Base-by-base conservation (phyloP, 2,797 vertebrate genomes). In the Cyprinella venusta region DNA sequence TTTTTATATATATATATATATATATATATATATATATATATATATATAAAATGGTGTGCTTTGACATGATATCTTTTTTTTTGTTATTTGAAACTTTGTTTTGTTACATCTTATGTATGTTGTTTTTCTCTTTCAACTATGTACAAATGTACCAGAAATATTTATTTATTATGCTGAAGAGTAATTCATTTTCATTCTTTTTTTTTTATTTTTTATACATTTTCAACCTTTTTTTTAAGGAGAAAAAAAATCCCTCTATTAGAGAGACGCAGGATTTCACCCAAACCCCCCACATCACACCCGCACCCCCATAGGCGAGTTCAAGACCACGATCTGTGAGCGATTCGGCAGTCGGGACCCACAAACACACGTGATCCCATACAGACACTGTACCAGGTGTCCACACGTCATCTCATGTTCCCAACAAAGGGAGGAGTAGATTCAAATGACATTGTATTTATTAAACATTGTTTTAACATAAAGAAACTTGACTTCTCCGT, bases 161-260 rank as follows among this genome's bases (percentile, higher is more conserved):
- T 95, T 94, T 95, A 96, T 96, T 95, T 94, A 94, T 90, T 76
- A 85, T 92, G 88, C 92, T 93, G 91, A 86, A 92, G 93, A 89
- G 90, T 92, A 88, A 92, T 90, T 93, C 89, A 84, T 87, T 87
- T 90, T 71, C 76, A 85, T 87, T 84, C 81, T 85, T 86, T 87
- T 48, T 33, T 86, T 80, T 83, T 83, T 76, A 61, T 7, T 63
- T 87, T 88, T 88, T 90, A 79, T 89, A 88, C 76, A 70, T 88
- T 85, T 72, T 82, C 54, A 40, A 84, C 36, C 21, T 78, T 48
- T 89, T 91, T 92, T 92, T 91, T 90, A 91, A 91, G 84, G 81
- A 64, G 75, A 87, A 71, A 40, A 72, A 45, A n/a, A 56, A 38
- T 68, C 71, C 36, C 16, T 74, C 54, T 56, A 26, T 21, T 26